Evolutionary conservation across 2,888 invertebrate genomes (phyloP).

Genomic region (Eutolmus rufibarbis): DNA sequence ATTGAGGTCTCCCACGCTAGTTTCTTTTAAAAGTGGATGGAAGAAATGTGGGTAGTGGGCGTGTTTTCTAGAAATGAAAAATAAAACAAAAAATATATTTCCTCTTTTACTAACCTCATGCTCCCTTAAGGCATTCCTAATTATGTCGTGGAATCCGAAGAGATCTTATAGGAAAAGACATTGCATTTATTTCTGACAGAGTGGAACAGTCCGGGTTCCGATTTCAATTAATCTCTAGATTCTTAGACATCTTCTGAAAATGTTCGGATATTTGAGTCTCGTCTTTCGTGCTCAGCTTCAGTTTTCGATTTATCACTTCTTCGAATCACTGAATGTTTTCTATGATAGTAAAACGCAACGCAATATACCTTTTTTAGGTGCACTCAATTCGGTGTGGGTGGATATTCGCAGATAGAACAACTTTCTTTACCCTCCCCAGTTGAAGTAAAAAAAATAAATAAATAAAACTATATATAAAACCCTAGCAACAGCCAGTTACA

Average conservation of each 20-base stretch:
- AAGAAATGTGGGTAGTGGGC: neutral
- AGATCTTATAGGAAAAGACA: neutral
- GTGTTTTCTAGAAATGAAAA: neutral
- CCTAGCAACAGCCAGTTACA: neutral
- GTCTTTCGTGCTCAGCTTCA: neutral
- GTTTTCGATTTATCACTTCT: neutral
- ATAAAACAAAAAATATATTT: neutral
- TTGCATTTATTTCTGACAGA: neutral
- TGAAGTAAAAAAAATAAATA: neutral
- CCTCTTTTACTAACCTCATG: neutral
- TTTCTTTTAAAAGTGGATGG: neutral
- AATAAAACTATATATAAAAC: neutral
- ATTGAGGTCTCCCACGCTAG: neutral
- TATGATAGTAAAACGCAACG: neutral
- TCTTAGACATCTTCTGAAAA: neutral
- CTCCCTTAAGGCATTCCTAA: neutral
- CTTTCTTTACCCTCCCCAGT: neutral
- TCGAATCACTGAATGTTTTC: neutral
- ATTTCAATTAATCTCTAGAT: neutral
- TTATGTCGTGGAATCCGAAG: neutral
- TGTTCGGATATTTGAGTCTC: neutral
- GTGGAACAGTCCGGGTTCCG: neutral
- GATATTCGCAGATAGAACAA: neutral
- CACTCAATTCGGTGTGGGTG: neutral
- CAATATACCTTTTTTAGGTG: neutral